Evolutionary conservation across 2,113 vertebrate species (phyloP).

Genomic region (Osmerus eperlanus): DNA sequence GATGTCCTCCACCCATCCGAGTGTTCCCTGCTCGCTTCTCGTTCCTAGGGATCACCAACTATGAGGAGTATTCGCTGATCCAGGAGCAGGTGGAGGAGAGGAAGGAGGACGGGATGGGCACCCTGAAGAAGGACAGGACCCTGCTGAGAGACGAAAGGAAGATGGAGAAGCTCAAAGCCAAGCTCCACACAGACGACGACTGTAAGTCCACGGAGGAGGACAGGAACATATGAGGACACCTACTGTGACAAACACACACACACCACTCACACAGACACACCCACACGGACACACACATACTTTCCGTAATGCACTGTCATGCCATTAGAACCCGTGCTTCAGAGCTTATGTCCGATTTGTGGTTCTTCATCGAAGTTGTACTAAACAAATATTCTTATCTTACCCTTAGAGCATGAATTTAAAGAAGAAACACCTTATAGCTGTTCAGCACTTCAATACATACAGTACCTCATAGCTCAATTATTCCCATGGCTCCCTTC

Average conservation of each 20-base stretch:
- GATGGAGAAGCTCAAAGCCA: slow-evolving; percentile 99
- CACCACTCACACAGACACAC: slow-evolving; percentile 6
- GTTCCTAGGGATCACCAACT: slow-evolving; percentile 95
- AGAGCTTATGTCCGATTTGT: slow-evolving; percentile 32
- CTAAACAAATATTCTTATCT: slow-evolving; percentile 36
- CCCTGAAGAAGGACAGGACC: slow-evolving; percentile 91
- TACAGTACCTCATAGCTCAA: too few relatives aligned
- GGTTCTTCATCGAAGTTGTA: slow-evolving; percentile 38
- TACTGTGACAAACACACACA: not conserved
- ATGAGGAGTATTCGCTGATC: slow-evolving; percentile 98
- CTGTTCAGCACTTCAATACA: too few relatives aligned
- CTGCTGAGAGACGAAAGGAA: slow-evolving; percentile 92
- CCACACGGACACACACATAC: not conserved
- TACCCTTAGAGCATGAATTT: slow-evolving; percentile 12
- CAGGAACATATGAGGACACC: not conserved
- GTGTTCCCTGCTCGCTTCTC: slow-evolving; percentile 12
- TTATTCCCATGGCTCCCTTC: too few relatives aligned
- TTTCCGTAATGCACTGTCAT: not conserved
- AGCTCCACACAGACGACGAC: slow-evolving; percentile 98
- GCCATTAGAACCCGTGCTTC: slow-evolving; percentile 16
- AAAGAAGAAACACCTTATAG: too few relatives aligned
- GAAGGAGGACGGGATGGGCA: slow-evolving; percentile 90
- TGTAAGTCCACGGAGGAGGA: slow-evolving; percentile 72
- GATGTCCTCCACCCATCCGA: slow-evolving; percentile 11
- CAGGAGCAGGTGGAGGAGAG: slow-evolving; percentile 90